Conservation (phyloP, 2,888 invertebrate genomes). For the Ariolimax columbianus region DNA sequence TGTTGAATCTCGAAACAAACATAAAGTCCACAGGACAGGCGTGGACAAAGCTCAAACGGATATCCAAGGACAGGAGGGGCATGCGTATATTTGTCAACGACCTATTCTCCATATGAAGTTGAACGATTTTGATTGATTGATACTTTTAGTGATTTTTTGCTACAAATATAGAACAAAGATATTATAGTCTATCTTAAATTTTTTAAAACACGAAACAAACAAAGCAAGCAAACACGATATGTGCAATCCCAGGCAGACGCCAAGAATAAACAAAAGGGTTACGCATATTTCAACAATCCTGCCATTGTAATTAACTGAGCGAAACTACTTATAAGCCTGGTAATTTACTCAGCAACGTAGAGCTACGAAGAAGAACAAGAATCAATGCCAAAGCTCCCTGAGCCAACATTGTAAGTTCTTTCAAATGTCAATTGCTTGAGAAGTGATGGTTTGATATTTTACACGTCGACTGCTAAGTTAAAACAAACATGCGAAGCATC, state of each 20-base stretch:
- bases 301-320: constrained; percentile 4
- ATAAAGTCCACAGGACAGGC: too few relatives aligned
- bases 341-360: background rate
- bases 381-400: background rate
- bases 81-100: too few relatives aligned
- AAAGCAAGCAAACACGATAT: background rate
- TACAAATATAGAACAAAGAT: too few relatives aligned
- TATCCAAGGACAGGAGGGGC: too few relatives aligned
- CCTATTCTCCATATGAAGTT: too few relatives aligned
- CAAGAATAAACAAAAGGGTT: background rate
- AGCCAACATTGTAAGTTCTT: background rate
- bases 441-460: constrained; percentile 13
- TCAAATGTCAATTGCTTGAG: constrained; percentile 32
- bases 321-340: background rate
- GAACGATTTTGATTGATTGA: too few relatives aligned
- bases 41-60: too few relatives aligned
- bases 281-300: background rate
- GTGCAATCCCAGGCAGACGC: too few relatives aligned
- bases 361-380: background rate
- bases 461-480: constrained; percentile 22
- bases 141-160: too few relatives aligned
- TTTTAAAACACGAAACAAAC: background rate
- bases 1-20: too few relatives aligned
- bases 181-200: too few relatives aligned
- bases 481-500: constrained; percentile 17